A percentile compares a stretch with the other conserved stretches of the same genome.
Conservation (phyloP, 2,797 vertebrate genomes). For the Etheostoma perlongum region DNA sequence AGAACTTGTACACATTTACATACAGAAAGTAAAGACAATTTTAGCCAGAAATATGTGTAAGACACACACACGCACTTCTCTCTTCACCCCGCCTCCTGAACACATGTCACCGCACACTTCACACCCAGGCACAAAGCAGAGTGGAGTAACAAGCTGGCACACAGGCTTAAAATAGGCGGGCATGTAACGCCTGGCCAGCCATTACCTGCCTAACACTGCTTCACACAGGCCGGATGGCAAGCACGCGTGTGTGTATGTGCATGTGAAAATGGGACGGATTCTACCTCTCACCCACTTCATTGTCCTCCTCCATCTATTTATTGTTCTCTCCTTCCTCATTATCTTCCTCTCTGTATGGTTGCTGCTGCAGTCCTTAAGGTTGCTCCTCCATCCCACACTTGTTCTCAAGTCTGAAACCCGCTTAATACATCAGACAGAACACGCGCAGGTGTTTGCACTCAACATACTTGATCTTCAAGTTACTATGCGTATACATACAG, state of each 20-base stretch:
- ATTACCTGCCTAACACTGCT: conserved; percentile 58
- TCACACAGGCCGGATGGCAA: conserved; percentile 24
- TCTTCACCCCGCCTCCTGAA: conserved; percentile 63
- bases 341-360: conserved; percentile 20
- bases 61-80: conserved; percentile 21
- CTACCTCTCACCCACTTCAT: conserved; percentile 23
- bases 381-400: conserved; percentile 30
- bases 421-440: conserved; percentile 1
- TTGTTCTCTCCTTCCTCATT: conserved; percentile 49
- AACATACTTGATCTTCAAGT: conserved; percentile 8
- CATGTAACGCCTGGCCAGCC: conserved; percentile 56
- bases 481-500: neutral
- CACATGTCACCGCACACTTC: conserved; percentile 75
- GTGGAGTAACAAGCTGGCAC: conserved; percentile 57
- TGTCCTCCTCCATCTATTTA: conserved; percentile 47
- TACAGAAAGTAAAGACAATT: conserved; percentile 41
- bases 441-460: conserved; percentile 4
- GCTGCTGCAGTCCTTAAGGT: conserved; percentile 36
- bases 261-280: conserved; percentile 18
- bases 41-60: conserved; percentile 44
- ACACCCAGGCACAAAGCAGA: conserved; percentile 58
- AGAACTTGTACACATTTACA: conserved; percentile 28
- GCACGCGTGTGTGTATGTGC: neutral
- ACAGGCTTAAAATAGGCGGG: conserved; percentile 65
- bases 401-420: conserved; percentile 26